Conservation (phyloP, 2,797 vertebrate species). For the Artibeus lituratus region DNA sequence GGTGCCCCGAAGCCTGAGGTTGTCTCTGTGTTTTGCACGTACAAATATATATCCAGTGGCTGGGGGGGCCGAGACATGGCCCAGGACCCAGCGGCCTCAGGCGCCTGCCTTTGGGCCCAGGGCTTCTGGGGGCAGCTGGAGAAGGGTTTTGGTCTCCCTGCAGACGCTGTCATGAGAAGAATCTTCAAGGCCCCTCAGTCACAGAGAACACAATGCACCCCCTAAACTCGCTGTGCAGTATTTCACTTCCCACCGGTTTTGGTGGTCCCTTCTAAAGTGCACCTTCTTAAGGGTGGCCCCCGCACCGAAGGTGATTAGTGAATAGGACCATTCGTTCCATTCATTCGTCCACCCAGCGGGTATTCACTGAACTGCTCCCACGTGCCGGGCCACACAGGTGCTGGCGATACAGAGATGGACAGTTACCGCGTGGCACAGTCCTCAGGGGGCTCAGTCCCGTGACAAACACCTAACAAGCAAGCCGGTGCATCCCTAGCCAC, state of each 20-base stretch:
- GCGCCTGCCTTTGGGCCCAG: not conserved
- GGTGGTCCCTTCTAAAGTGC: not conserved
- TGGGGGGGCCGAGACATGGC: not conserved
- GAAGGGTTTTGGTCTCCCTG: not conserved
- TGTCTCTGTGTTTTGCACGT: not conserved
- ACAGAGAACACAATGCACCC: not conserved
- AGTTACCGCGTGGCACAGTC: rapidly evolving
- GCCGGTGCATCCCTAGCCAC: not conserved
- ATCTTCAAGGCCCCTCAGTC: not conserved
- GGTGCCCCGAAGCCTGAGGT: not conserved
- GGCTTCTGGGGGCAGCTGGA: not conserved
- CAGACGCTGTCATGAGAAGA: not conserved
- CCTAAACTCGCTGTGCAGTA: not conserved
- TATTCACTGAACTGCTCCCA: not conserved
- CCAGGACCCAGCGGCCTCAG: not conserved
- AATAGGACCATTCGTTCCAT: not conserved
- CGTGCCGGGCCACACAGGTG: not conserved
- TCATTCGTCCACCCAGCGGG: not conserved
- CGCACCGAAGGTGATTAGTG: not conserved
- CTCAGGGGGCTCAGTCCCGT: not conserved
- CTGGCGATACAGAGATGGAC: not conserved
- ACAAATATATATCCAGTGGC: not conserved
- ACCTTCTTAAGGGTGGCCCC: not conserved
- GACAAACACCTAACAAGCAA: not conserved
- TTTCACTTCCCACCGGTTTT: not conserved